Percentiles rank a stretch among this genome's conserved stretches.
Conservation (phyloP, 2,113 vertebrate species). For the Dissostichus mawsoni region DNA sequence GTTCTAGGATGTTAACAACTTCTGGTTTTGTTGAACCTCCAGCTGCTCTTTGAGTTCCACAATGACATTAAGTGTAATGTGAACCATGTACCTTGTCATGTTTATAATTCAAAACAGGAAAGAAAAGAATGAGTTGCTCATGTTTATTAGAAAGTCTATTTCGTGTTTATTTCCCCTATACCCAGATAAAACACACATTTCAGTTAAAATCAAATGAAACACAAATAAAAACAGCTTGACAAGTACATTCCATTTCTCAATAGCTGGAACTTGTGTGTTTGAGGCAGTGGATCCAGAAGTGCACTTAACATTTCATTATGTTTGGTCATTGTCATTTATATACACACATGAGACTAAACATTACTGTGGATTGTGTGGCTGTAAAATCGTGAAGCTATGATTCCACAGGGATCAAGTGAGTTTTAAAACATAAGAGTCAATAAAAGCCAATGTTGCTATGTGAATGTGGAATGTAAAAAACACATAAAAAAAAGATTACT, state of each 20-base stretch:
- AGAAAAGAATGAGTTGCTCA: constrained; percentile 65
- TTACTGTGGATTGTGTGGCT: constrained; percentile 39
- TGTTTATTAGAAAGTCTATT: constrained; percentile 83
- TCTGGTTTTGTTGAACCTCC: not conserved
- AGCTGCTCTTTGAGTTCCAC: not conserved
- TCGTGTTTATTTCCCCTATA: constrained; percentile 75
- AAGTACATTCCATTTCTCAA: constrained; percentile 78
- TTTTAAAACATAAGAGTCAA: constrained; percentile 30
- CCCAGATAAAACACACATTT: constrained; percentile 72
- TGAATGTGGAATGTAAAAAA: constrained; percentile 62
- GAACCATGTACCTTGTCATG: not conserved
- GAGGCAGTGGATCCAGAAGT: constrained; percentile 73
- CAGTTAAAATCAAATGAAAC: constrained; percentile 65
- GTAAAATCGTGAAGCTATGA: constrained; percentile 46
- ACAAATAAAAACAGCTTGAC: constrained; percentile 69
- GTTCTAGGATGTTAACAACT: not conserved
- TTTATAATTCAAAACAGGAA: constrained; percentile 61
- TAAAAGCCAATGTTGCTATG: constrained; percentile 34
- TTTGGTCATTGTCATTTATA: constrained; percentile 45
- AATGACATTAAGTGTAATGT: not conserved
- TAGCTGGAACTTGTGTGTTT: constrained; percentile 61
- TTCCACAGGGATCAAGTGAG: constrained; percentile 57
- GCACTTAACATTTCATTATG: constrained; percentile 67
- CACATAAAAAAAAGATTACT: constrained; percentile 28
- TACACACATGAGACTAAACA: constrained; percentile 53